Base-by-base conservation (phyloP, 2,113 vertebrate genomes). In the Myiopsitta monachus region DNA sequence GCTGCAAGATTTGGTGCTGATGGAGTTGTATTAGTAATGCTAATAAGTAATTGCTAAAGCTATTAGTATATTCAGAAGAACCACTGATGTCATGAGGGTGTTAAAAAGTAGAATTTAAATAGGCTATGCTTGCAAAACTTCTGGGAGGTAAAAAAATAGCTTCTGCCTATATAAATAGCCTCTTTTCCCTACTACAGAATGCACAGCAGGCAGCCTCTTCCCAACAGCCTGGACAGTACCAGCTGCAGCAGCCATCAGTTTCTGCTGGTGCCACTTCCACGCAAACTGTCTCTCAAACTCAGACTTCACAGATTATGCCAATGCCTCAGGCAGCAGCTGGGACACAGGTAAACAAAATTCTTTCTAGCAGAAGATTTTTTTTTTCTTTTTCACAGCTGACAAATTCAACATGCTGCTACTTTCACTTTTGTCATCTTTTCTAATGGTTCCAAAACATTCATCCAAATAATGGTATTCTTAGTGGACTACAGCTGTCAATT, bases 311-410 rank as follows among this genome's bases (percentile, higher is more conserved):
- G 95, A 64, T 97, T 64, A 96, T 97, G 91, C 94, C 97, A 49
- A 83, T 95, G 96, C 95, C 98, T 97, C 98, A 98, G 88, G 95
- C 95, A 78, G 86, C 98, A 97, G 78, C 96, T 93, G 98, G 96
- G 88, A 97, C 98, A 84, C 98, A 98, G 98, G 98, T 98, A 98
- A 97, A 90, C n/a, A 69, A 49, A 75, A 84, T 87, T 95, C 47
- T 77, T 88, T 70, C 69, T 81, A 83, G 43, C 41, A 89, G 61
- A 62, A 43, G 44, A 36, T 17, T 19, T 17, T 16, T 12, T 39
- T 75, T 39, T 63, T 63, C 38, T 64, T 89, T 49, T 80, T 66
- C 62, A 90, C 61, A 95, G 74, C 83, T 95, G 87, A 57, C 55
- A 55, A 54, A 87, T 88, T 73, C 69, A 77, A 64, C 78, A 55